These are phyloP conservation scores for Lasioglossum vierecki DNA, from an alignment of 2,888 invertebrate species.

Conservation along the genomic window DNA sequence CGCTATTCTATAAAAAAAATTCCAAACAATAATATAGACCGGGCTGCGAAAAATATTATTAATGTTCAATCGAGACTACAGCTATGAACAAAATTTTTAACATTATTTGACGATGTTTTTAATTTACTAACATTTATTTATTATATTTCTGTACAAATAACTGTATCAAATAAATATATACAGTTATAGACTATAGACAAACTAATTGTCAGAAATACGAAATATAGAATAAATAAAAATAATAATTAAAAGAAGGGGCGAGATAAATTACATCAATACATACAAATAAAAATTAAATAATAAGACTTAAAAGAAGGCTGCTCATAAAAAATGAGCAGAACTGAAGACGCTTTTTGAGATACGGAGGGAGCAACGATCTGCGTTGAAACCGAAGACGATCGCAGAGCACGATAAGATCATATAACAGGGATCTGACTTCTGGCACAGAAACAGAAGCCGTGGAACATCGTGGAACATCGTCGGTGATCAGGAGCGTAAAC, in stretches of 20 bases:
- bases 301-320: neutral
- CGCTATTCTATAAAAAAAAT: neutral
- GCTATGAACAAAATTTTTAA: neutral
- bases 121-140: too few species aligned
- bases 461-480: neutral
- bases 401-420: neutral
- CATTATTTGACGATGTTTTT: too few species aligned
- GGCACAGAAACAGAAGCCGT: neutral
- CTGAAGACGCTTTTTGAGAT: neutral
- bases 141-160: too few species aligned
- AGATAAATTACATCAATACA: too few species aligned
- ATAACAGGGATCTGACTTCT: neutral
- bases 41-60: neutral
- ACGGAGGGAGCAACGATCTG: too few species aligned
- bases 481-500: neutral
- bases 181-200: too few species aligned
- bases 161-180: too few species aligned
- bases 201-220: too few species aligned
- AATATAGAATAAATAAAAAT: too few species aligned
- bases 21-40: neutral
- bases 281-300: too few species aligned
- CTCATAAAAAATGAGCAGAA: neutral
- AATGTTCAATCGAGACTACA: neutral
- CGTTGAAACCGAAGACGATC: neutral
- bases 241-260: too few species aligned